A percentile compares a stretch with the other conserved stretches of the same genome.
Conservation (phyloP, 92 coral and sea anemone species). For the Parazoanthus darwini region DNA sequence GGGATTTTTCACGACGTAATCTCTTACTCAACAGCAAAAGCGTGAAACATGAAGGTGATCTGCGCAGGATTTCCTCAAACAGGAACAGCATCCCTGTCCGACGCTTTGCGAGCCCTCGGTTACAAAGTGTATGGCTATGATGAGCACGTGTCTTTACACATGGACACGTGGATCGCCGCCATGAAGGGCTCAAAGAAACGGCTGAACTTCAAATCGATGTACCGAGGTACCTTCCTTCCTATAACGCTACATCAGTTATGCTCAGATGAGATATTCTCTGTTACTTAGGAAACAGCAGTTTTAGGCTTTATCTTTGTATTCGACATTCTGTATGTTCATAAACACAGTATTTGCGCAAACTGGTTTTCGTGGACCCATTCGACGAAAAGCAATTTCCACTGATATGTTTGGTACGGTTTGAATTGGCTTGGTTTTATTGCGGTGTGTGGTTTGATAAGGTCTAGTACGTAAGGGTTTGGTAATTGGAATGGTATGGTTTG, state of each 20-base stretch:
- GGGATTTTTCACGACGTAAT: neutral
- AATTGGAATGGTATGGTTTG: too few species aligned
- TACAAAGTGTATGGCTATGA: conserved; percentile 28
- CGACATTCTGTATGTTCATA: too few species aligned
- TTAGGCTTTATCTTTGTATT: too few species aligned
- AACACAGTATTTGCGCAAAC: too few species aligned
- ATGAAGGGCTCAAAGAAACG: conserved; percentile 10
- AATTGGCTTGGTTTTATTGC: too few species aligned
- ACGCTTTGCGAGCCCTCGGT: conserved; percentile 15
- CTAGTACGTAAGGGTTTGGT: too few species aligned
- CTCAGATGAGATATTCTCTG: too few species aligned
- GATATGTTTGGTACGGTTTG: too few species aligned
- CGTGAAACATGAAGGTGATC: conserved; percentile 7
- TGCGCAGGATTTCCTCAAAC: conserved; percentile 13
- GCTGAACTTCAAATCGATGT: neutral
- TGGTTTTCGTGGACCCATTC: too few species aligned
- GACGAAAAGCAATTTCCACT: too few species aligned
- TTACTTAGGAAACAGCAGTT: neutral
- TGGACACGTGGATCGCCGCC: conserved; percentile 22
- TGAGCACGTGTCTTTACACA: neutral
- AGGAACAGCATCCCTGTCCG: conserved; percentile 17
- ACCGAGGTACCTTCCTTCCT: neutral
- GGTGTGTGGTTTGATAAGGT: too few species aligned
- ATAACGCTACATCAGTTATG: neutral
- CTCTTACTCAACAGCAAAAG: neutral